Base-by-base conservation (phyloP, 1,140 invertebrate genomes). In the Globodera rostochiensis region DNA sequence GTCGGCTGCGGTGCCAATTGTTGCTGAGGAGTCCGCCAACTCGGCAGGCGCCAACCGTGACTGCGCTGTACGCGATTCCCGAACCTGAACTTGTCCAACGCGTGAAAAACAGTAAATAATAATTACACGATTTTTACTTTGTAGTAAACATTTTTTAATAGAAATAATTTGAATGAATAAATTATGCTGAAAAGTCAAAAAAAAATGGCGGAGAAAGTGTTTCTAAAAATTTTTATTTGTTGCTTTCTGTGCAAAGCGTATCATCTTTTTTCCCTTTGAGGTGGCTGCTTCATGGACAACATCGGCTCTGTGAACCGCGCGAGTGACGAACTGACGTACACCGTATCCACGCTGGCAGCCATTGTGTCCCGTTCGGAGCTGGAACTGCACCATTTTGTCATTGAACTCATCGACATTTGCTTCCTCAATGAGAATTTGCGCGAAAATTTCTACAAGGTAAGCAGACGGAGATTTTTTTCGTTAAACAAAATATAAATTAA, bases 371-470 rank as follows among this genome's bases (percentile, higher is more conserved):
- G 82, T 60, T 86, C 60, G 36, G 84, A 86, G 57, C 74, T 67
- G 19, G 81, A 85, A 36, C 11, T 75, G 36, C 46, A 77, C 3
- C 69, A 83, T 74, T 85, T 85, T 69, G 75, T 80, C 46, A 66
- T 73, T n/a, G 84, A 85, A 74, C 25, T 85, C n/a, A 86, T 85
- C 25, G 45, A 84, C 25, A 45, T 85, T 25, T 85, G 85, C 49
- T 85, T 85, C 60, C 60, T 85, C 5, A 80, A 86, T 45, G 79
- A 86, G 73, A 71, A 50, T n/a, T 81, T 77, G 13, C 78, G 84
- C 11, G 84, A 85, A 53, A 36, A 74, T 4, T 85, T 84, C 60
- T 86, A 74, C 49, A 85, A 85, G 77, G 85, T 78, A 70, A 49
- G n/a, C n/a, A n/a, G n/a, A 21, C 36, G 9, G 9, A 71, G 47